phyloP scores from a whole-genome alignment of 53 echinoderm and acorn worm genomes.

The Holothuria scabra region DNA sequence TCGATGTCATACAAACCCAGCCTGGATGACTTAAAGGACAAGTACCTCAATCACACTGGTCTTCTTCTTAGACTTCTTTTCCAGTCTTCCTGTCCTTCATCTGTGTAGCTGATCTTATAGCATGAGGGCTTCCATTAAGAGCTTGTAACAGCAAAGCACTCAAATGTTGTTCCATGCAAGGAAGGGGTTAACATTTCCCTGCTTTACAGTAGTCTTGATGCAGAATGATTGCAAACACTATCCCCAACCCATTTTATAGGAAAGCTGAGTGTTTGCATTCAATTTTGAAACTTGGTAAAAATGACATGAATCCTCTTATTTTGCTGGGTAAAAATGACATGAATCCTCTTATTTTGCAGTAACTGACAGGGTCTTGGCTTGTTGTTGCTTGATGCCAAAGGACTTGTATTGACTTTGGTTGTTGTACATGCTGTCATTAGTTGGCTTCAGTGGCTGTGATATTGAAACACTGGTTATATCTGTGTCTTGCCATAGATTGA shows the following conservation, averaged over 20 bases:
- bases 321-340: not conserved
- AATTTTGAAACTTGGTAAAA: too few species aligned
- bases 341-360: not conserved
- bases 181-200: too few species aligned
- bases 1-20: not conserved
- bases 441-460: too few species aligned
- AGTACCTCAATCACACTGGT: not conserved
- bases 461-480: too few species aligned
- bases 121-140: not conserved
- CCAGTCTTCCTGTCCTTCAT: slow-evolving; percentile 2
- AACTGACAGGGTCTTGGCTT: not conserved
- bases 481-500: not conserved
- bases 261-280: not conserved
- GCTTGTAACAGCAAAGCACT: slow-evolving; percentile 12
- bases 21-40: not conserved
- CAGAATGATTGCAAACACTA: slow-evolving; percentile 14
- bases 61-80: slow-evolving; percentile 11
- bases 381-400: too few species aligned
- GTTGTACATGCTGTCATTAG: not conserved
- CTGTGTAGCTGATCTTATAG: slow-evolving; percentile 6
- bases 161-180: slow-evolving; percentile 6
- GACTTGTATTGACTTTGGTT: too few species aligned
- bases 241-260: not conserved
- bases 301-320: too few species aligned
- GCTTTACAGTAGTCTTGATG: too few species aligned